Evolutionary conservation across 2,113 vertebrate species (phyloP).

Genomic region (Oceanodroma tethys): DNA sequence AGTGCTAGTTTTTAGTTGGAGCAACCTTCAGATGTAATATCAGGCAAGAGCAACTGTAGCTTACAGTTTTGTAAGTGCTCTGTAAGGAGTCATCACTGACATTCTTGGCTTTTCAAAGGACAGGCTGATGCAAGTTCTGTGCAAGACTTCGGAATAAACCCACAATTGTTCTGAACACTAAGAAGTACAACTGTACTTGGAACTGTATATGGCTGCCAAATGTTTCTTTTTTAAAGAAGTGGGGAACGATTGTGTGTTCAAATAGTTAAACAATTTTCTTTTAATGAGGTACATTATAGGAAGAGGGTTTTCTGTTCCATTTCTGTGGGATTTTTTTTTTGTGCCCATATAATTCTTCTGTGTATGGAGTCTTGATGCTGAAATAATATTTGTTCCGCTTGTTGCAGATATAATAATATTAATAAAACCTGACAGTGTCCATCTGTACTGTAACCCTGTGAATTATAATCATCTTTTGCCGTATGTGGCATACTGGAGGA

Average conservation of each 20-base stretch:
- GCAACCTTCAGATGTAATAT: not conserved
- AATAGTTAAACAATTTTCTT: not conserved
- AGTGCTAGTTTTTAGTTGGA: not conserved
- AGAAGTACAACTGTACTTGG: not conserved
- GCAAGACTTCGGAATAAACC: not conserved
- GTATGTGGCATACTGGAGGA: conserved; percentile 92
- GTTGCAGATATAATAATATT: conserved; percentile 91
- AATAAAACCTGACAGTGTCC: conserved; percentile 90
- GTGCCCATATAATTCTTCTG: not conserved
- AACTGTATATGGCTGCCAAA: not conserved
- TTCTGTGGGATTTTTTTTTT: not conserved
- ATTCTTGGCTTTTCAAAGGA: not conserved
- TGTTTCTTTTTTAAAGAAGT: not conserved
- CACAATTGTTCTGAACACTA: not conserved
- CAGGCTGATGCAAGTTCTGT: conserved; percentile 37
- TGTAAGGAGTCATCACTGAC: not conserved
- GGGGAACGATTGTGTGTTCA: not conserved
- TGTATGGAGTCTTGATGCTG: not conserved
- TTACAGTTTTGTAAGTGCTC: not conserved
- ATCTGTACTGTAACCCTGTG: conserved; percentile 95
- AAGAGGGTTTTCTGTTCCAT: not conserved
- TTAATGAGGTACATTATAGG: not conserved
- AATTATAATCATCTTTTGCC: conserved; percentile 91
- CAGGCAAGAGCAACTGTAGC: not conserved
- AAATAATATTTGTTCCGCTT: conserved; percentile 11